These are phyloP conservation scores for Hoplodrina ambigua DNA, from an alignment of 2,888 invertebrate species.

Conservation along the genomic window DNA sequence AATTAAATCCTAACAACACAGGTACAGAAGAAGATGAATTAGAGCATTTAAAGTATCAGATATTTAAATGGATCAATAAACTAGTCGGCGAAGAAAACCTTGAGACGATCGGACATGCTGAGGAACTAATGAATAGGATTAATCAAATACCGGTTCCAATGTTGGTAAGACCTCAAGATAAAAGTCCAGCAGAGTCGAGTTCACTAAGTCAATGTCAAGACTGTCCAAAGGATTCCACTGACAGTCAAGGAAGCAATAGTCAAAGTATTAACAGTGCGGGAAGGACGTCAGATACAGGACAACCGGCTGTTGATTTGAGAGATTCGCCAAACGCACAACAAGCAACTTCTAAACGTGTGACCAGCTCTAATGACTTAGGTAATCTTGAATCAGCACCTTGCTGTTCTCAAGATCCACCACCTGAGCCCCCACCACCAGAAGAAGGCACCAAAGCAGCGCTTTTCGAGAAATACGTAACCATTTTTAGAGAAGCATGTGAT, in stretches of 20 bases:
- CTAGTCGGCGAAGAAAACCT: slow-evolving; percentile 71
- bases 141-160: slow-evolving; percentile 70
- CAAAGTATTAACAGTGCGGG: not conserved
- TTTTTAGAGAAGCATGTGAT: slow-evolving; percentile 69
- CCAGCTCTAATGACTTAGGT: not conserved
- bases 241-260: not conserved
- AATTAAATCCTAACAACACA: slow-evolving; percentile 67
- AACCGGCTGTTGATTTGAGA: not conserved
- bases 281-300: not conserved
- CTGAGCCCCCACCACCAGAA: not conserved
- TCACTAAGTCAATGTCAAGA: not conserved
- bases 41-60: slow-evolving; percentile 79
- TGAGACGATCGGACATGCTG: slow-evolving; percentile 69
- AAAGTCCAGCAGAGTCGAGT: not conserved
- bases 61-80: slow-evolving; percentile 81
- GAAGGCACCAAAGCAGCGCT: slow-evolving; percentile 47
- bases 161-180: slow-evolving; percentile 40
- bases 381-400: slow-evolving; percentile 17
- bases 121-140: slow-evolving; percentile 74
- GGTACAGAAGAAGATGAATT: slow-evolving; percentile 71
- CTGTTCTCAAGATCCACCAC: slow-evolving; percentile 4
- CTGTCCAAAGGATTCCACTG: not conserved
- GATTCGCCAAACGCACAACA: not conserved
- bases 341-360: not conserved
- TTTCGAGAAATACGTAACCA: slow-evolving; percentile 64